Conservation (phyloP, 2,888 invertebrate species). For the Mantis religiosa region DNA sequence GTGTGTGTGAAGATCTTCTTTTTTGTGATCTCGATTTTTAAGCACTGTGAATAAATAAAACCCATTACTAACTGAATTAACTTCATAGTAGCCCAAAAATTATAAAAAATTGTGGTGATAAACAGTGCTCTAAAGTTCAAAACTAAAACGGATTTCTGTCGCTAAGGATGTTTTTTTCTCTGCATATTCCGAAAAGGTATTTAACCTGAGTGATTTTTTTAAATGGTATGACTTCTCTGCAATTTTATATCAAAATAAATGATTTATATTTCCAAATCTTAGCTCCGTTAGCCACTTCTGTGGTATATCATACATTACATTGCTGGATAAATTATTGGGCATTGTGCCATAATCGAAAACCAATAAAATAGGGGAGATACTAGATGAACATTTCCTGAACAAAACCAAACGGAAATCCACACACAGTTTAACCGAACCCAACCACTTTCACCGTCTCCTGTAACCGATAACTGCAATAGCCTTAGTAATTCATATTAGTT, state of each 20-base stretch:
- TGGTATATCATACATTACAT: neutral
- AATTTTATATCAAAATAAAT: too few species aligned
- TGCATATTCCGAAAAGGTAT: neutral
- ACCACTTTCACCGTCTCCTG: neutral
- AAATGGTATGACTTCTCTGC: too few species aligned
- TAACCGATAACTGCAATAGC: neutral
- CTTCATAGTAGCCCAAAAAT: neutral
- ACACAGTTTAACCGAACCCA: neutral
- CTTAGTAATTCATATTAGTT: too few species aligned
- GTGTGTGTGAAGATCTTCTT: neutral
- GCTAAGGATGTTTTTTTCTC: neutral
- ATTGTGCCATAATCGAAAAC: neutral
- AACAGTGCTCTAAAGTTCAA: neutral
- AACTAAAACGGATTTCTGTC: neutral
- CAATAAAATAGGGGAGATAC: neutral
- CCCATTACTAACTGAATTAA: neutral
- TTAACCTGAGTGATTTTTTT: neutral
- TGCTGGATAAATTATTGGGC: neutral
- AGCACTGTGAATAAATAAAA: neutral
- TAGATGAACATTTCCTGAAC: neutral
- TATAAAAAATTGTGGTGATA: neutral
- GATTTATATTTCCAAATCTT: too few species aligned
- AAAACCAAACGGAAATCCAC: neutral
- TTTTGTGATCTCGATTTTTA: neutral
- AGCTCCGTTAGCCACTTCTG: neutral